These are phyloP conservation scores for Tetraodon nigroviridis DNA, from an alignment of 2,113 vertebrate species.

Conservation along the genomic window DNA sequence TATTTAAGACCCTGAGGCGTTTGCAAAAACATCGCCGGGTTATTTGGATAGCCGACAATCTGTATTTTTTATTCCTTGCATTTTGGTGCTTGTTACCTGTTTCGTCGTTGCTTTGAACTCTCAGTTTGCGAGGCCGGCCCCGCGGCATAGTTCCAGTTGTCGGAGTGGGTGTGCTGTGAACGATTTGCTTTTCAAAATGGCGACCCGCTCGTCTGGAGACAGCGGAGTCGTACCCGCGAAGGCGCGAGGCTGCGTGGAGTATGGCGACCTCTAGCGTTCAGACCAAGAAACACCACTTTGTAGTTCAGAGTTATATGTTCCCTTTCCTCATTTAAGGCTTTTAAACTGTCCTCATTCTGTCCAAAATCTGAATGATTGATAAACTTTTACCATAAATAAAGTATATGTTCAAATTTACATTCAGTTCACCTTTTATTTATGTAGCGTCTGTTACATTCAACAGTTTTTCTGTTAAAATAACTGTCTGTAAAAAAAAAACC, in stretches of 20 bases:
- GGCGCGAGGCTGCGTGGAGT: constrained; percentile 39
- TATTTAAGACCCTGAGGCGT: constrained; percentile 53
- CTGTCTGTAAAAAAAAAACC: too few species aligned
- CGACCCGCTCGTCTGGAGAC: constrained; percentile 52
- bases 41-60: constrained; percentile 50
- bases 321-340: too few species aligned
- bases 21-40: constrained; percentile 26
- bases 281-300: neutral
- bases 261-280: constrained; percentile 72
- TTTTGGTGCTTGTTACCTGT: constrained; percentile 83
- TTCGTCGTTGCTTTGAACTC: constrained; percentile 79
- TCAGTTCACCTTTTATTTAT: too few species aligned
- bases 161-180: constrained; percentile 78
- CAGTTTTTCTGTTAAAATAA: too few species aligned
- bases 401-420: too few species aligned
- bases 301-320: too few species aligned
- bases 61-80: constrained; percentile 66
- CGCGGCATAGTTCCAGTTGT: constrained; percentile 91
- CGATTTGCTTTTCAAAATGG: constrained; percentile 79
- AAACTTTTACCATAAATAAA: too few species aligned
- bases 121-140: constrained; percentile 90
- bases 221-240: constrained; percentile 18
- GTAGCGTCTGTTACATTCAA: too few species aligned
- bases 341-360: too few species aligned
- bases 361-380: too few species aligned